These are phyloP conservation scores for Spisula solida DNA, from an alignment of 2,888 invertebrate genomes.

Conservation along the genomic window DNA sequence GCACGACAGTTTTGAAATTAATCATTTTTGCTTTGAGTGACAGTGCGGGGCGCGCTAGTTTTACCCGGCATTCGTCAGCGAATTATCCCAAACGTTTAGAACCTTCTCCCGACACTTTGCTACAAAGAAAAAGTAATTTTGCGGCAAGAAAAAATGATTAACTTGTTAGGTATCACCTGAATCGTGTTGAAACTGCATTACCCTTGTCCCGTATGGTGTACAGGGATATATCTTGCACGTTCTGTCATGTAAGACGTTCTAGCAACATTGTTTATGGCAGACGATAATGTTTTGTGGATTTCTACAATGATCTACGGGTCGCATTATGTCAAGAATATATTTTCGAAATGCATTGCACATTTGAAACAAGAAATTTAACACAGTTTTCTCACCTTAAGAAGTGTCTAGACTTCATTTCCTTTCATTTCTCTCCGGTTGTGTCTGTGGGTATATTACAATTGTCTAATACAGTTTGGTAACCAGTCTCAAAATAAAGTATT, in stretches of 20 bases:
- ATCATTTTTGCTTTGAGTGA: slow-evolving; percentile 64
- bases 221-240: slow-evolving; percentile 11
- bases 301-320: too few species aligned
- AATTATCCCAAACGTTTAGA: slow-evolving; percentile 41
- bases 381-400: too few species aligned
- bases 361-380: too few species aligned
- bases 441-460: too few species aligned
- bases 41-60: slow-evolving; percentile 35
- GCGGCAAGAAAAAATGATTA: slow-evolving; percentile 59
- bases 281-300: not conserved
- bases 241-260: not conserved
- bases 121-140: slow-evolving; percentile 57
- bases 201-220: slow-evolving; percentile 36
- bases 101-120: slow-evolving; percentile 49
- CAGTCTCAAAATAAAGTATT: too few species aligned
- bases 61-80: slow-evolving; percentile 3
- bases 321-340: too few species aligned
- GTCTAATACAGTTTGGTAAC: too few species aligned
- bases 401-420: too few species aligned
- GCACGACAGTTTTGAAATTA: slow-evolving; percentile 63
- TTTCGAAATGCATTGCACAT: too few species aligned
- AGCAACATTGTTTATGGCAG: not conserved
- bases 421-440: too few species aligned
- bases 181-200: slow-evolving; percentile 49
- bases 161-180: slow-evolving; percentile 69